Percentiles rank a stretch among this genome's conserved stretches.
Conservation (phyloP, 2,113 vertebrate genomes). For the Bettongia penicillata region DNA sequence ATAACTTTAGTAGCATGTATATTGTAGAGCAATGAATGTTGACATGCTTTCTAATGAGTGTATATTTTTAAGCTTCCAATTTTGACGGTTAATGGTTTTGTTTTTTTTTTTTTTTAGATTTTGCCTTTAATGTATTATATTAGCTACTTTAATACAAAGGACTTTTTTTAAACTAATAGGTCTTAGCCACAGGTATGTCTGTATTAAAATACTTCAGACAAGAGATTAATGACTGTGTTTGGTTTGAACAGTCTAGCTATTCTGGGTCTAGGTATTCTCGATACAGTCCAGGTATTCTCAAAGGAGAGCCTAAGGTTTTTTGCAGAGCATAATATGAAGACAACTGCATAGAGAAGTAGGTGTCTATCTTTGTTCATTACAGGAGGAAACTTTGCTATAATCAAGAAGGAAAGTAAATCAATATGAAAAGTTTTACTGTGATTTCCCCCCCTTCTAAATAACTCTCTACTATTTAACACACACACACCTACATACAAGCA, state of each 20-base stretch:
- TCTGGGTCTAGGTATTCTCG: no score
- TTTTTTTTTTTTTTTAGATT: neutral
- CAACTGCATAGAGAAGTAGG: conserved; percentile 1
- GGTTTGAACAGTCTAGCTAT: neutral
- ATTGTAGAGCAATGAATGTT: neutral
- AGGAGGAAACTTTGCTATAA: neutral
- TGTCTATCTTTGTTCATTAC: neutral
- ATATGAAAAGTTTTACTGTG: neutral
- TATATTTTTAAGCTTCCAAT: conserved; percentile 1
- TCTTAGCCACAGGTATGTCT: conserved; percentile 63
- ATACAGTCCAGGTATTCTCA: conserved; percentile 14
- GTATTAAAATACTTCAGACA: conserved; percentile 63
- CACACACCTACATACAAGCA: neutral
- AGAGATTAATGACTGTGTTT: conserved; percentile 58
- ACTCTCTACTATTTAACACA: neutral
- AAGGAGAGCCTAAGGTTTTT: conserved; percentile 7
- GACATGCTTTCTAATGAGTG: neutral
- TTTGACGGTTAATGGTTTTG: neutral
- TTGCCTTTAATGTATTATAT: conserved; percentile 24
- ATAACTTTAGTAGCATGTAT: conserved; percentile 21
- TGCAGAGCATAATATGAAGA: neutral
- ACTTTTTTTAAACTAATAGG: conserved; percentile 36
- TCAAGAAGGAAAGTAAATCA: neutral
- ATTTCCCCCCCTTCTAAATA: neutral
- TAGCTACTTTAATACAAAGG: conserved; percentile 47